Conservation (phyloP, 2,797 vertebrate genomes). For the Dermochelys coriacea region DNA sequence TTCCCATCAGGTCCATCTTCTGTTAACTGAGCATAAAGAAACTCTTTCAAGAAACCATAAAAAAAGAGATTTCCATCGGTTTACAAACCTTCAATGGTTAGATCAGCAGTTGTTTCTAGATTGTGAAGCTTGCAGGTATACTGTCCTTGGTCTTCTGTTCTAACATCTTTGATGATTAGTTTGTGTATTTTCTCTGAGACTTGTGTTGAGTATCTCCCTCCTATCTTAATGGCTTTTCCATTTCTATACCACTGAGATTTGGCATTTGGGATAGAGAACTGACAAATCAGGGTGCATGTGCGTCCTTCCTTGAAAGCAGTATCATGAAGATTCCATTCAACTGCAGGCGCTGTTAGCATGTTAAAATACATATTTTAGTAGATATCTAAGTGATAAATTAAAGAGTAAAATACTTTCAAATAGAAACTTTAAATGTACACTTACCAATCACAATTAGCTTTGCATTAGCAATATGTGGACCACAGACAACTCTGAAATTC, state of each 20-base stretch:
- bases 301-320: slow-evolving; percentile 95
- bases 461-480: slow-evolving; percentile 96
- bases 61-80: background rate
- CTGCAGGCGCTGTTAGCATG: slow-evolving; percentile 86
- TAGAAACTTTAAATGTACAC: slow-evolving; percentile 62
- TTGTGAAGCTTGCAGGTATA: slow-evolving; percentile 92
- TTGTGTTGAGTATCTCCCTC: slow-evolving; percentile 89
- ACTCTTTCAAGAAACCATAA: background rate
- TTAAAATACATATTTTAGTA: slow-evolving; percentile 60
- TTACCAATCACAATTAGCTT: slow-evolving; percentile 94
- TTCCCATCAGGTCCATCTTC: background rate
- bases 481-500: slow-evolving; percentile 97
- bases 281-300: slow-evolving; percentile 90
- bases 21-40: slow-evolving; percentile 9
- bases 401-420: background rate
- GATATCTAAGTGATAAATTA: slow-evolving; percentile 5
- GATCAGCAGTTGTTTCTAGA: slow-evolving; percentile 92
- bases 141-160: slow-evolving; percentile 91
- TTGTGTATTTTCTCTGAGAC: slow-evolving; percentile 94
- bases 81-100: slow-evolving; percentile 96
- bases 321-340: slow-evolving; percentile 93
- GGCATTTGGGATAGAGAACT: slow-evolving; percentile 94
- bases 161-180: slow-evolving; percentile 92
- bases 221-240: slow-evolving; percentile 89
- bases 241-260: slow-evolving; percentile 95